phyloP scores from a whole-genome alignment of 2,888 invertebrate species.

The Drosophila siamana region DNA sequence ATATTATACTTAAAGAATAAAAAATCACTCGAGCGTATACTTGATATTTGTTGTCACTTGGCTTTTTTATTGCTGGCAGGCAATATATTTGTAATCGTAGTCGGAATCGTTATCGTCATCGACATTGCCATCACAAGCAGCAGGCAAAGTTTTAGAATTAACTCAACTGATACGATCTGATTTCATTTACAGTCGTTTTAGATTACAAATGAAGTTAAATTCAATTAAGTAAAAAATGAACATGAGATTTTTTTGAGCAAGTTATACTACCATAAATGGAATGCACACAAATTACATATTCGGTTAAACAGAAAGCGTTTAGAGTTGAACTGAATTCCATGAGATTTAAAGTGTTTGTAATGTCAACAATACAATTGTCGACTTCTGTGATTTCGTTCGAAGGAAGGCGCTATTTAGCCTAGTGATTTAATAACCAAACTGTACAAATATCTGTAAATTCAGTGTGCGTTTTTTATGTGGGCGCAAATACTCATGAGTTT shows the following conservation, averaged over 20 bases:
- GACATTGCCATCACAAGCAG: slow-evolving; percentile 17
- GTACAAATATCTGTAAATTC: background rate
- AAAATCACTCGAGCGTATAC: background rate
- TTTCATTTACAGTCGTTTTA: slow-evolving; percentile 6
- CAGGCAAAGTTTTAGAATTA: slow-evolving; percentile 14
- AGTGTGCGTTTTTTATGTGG: slow-evolving; percentile 18
- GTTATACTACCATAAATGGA: slow-evolving; percentile 5
- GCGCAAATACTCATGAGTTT: slow-evolving; percentile 47
- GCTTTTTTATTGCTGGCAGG: slow-evolving; percentile 35
- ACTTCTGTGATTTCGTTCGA: slow-evolving; percentile 1
- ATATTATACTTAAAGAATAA: background rate
- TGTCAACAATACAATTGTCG: slow-evolving; percentile 9
- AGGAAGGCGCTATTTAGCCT: slow-evolving; percentile 71
- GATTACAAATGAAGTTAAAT: slow-evolving; percentile 28
- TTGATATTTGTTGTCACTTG: slow-evolving; percentile 23
- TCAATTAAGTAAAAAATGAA: slow-evolving; percentile 53
- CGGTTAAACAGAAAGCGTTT: background rate
- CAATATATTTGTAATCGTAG: slow-evolving; percentile 23
- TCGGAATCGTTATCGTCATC: slow-evolving; percentile 1
- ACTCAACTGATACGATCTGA: slow-evolving; percentile 2
- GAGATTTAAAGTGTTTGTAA: slow-evolving; percentile 30
- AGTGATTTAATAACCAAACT: slow-evolving; percentile 67
- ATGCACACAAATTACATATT: slow-evolving; percentile 34
- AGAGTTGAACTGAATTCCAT: background rate
- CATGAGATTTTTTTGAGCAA: slow-evolving; percentile 15